Evolutionary conservation across 2,113 vertebrate species (phyloP).

Genomic region (Macquaria australasica): DNA sequence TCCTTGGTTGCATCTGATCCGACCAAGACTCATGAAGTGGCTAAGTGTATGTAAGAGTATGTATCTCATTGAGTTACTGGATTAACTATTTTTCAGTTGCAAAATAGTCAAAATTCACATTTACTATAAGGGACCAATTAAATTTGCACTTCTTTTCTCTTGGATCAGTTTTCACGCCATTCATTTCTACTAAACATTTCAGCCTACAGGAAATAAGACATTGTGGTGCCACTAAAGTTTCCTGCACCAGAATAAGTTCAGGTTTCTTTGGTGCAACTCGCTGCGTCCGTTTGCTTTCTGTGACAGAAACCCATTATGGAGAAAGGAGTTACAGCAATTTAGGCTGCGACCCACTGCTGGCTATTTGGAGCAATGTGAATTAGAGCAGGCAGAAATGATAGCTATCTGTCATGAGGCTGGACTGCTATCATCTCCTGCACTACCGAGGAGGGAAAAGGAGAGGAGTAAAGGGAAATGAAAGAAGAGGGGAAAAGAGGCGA

Average conservation of each 20-base stretch:
- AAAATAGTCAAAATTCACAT: neutral
- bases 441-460: neutral
- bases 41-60: neutral
- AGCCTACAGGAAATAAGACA: neutral
- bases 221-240: neutral
- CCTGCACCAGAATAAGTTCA: constrained; percentile 12
- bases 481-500: neutral
- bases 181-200: neutral
- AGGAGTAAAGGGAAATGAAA: constrained; percentile 15
- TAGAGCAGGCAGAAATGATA: constrained; percentile 36
- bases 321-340: constrained; percentile 20
- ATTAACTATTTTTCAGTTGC: neutral
- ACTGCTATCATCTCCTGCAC: neutral
- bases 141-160: neutral
- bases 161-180: neutral
- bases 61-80: neutral
- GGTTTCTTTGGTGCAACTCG: constrained; percentile 26
- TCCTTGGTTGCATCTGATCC: neutral
- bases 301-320: constrained; percentile 26
- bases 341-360: constrained; percentile 34
- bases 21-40: neutral
- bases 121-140: neutral
- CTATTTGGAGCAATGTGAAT: constrained; percentile 48
- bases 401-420: constrained; percentile 18
- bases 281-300: constrained; percentile 11